These are phyloP conservation scores for Formica exsecta DNA, from an alignment of 1,140 invertebrate species.

Conservation along the genomic window DNA sequence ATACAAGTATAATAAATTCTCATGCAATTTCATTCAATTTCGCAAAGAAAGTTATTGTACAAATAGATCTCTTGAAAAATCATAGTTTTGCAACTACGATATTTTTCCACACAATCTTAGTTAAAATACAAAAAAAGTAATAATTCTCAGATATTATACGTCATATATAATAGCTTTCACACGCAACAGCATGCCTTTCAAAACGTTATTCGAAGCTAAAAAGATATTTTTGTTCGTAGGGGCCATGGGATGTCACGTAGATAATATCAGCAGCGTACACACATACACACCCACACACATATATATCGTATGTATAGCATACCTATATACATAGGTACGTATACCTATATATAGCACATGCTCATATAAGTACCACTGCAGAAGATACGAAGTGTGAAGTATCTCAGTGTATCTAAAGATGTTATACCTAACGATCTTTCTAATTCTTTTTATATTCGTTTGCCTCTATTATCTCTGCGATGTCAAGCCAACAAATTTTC, in stretches of 20 bases:
- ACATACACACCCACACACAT: not conserved
- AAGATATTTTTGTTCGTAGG: conserved; percentile 69
- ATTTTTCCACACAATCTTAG: too few relatives aligned
- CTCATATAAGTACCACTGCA: not conserved
- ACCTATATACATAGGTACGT: too few relatives aligned
- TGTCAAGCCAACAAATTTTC: conserved; percentile 80
- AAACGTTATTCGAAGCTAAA: conserved; percentile 46
- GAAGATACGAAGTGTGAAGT: conserved; percentile 9
- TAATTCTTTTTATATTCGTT: conserved; percentile 64
- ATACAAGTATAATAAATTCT: too few relatives aligned
- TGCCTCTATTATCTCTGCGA: conserved; percentile 72
- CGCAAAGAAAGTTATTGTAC: too few relatives aligned
- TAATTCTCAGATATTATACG: not conserved
- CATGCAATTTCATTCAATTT: too few relatives aligned
- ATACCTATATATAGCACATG: not conserved
- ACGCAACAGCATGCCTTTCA: not conserved
- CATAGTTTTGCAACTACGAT: too few relatives aligned
- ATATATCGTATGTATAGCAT: too few relatives aligned
- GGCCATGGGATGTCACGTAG: conserved; percentile 52
- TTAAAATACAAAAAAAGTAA: not conserved
- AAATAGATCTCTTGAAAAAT: too few relatives aligned
- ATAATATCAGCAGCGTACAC: conserved; percentile 58
- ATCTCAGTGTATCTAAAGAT: conserved; percentile 65
- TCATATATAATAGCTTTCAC: not conserved
- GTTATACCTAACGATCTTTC: conserved; percentile 60